Base-by-base conservation (phyloP, 30 jellyfish, hydroid and myxozoan genomes). In the Morbakka virulenta region DNA sequence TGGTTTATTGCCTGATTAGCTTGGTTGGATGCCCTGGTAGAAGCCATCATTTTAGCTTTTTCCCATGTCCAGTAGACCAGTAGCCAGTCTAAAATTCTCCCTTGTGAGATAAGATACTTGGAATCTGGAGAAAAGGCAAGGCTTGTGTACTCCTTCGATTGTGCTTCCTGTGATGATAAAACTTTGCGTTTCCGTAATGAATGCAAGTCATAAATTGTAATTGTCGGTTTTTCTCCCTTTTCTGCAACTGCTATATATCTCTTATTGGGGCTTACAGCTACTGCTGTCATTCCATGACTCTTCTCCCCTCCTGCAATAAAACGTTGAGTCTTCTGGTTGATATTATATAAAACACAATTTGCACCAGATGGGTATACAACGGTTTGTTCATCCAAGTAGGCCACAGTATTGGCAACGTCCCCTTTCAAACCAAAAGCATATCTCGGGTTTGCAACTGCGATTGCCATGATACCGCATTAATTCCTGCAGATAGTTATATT, bases 51-150 rank as follows among this genome's bases (percentile, higher is more conserved):
- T 66, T 91, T 91, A 1, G 96, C 94, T 67, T 91, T 91, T 72
- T 91, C 98, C 98, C 98, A 91, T 6, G 98, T 87, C 98, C 98
- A 91, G 73, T 91, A 91, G 25, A 84, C 41, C 9, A 91, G 53
- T 13, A 86, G 84, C 96, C 95, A 91, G 52, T 91, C 98, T 29
- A 96, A 96, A 29, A 93, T 80, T 29, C 98, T 93, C 20, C 98
- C 98, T 73, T 91, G 98, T 2, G 96, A 87, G 4, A 91, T 73
- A 50, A 91, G 64, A 65, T 91, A 83, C 36, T 91, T 91, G 17
- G 98, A 91, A 74, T 91, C 98, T 3, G 98, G 98, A 2, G 98
- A 91, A 69, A 91, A 91, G 14, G 98, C 96, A 24, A 91, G 74
- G 21, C 95, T 78, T 2, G 80, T 87, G 67, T 68, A 91, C 73